A percentile compares a stretch with the other conserved stretches of the same genome.
phyloP scores from a whole-genome alignment of 1,140 invertebrate species.

The Sitodiplosis mosellana region DNA sequence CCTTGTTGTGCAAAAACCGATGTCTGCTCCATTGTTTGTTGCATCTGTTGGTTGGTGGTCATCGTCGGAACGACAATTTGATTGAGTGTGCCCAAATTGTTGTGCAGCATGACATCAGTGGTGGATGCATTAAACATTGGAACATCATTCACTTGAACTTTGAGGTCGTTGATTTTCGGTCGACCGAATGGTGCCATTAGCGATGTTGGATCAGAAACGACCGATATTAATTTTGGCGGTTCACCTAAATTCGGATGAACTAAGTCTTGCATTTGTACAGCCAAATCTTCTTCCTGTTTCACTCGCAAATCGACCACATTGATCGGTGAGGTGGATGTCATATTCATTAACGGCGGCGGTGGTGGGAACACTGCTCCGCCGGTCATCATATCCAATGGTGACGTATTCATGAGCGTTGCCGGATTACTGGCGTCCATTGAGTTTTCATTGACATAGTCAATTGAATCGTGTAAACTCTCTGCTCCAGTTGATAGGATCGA shows the following conservation, averaged over 20 bases:
- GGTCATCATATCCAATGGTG: slow-evolving; percentile 19
- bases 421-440: slow-evolving; percentile 12
- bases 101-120: background rate
- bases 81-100: background rate
- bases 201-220: background rate
- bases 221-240: background rate
- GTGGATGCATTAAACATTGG: background rate
- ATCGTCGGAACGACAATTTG: background rate
- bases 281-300: slow-evolving; percentile 27
- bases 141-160: background rate
- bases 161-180: slow-evolving; percentile 19
- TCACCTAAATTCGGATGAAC: background rate
- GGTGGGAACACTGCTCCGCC: background rate
- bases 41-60: background rate
- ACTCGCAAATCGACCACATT: slow-evolving; percentile 32
- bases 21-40: background rate
- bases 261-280: slow-evolving; percentile 9
- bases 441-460: slow-evolving; percentile 5
- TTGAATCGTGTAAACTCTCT: slow-evolving; percentile 4
- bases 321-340: slow-evolving; percentile 4
- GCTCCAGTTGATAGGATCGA: slow-evolving; percentile 25
- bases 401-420: slow-evolving; percentile 9
- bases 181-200: slow-evolving; percentile 9
- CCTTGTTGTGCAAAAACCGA: background rate
- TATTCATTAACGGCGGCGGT: slow-evolving; percentile 4